Evolutionary conservation across 2,888 invertebrate species (phyloP).

Genomic region (Tiliacea aurago): DNA sequence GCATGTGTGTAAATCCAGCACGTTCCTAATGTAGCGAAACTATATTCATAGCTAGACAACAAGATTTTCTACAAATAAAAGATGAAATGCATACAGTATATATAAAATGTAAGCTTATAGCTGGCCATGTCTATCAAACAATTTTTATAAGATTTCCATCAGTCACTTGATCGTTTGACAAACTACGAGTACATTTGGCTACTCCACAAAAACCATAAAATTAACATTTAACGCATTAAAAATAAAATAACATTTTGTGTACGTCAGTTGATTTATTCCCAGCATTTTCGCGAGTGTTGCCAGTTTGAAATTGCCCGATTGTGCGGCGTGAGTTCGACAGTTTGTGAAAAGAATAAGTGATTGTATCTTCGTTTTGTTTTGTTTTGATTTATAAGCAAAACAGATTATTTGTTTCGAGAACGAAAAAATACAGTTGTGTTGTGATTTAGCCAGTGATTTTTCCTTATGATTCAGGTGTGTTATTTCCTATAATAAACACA

Average conservation of each 20-base stretch:
- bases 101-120: not conserved
- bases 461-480: not conserved
- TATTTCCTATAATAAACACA: not conserved
- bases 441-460: not conserved
- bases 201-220: conserved; percentile 49
- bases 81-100: not conserved
- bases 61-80: not conserved
- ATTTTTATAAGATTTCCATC: not conserved
- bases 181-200: conserved; percentile 22
- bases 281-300: conserved; percentile 61
- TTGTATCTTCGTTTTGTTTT: conserved; percentile 39
- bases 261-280: conserved; percentile 63
- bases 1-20: not conserved
- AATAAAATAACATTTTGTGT: conserved; percentile 59
- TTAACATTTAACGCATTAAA: conserved; percentile 54
- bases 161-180: conserved; percentile 8
- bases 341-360: conserved; percentile 52
- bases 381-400: conserved; percentile 32
- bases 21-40: not conserved
- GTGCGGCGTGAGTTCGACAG: conserved; percentile 54
- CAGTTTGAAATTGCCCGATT: conserved; percentile 48
- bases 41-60: not conserved
- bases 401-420: conserved; percentile 8
- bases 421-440: not conserved
- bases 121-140: not conserved